Base-by-base conservation (phyloP, 2,113 vertebrate genomes). In the Cyanistes caeruleus region DNA sequence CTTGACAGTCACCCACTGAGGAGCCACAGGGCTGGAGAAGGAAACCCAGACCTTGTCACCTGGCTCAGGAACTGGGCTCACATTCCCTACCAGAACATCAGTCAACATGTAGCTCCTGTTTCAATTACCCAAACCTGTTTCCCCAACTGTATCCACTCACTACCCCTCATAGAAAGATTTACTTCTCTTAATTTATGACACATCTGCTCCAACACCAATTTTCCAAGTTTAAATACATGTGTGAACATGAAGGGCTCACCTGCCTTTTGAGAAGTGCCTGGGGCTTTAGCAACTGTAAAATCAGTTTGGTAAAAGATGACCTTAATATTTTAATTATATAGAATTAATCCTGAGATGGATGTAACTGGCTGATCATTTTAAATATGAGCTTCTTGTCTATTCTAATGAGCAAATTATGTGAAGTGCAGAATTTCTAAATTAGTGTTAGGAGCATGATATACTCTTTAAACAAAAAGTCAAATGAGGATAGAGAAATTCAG, bases 1-100 rank as follows among this genome's bases (percentile, higher is more conserved):
- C 28, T 31, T 6, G 2, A 33, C 0, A 51, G 46, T 17, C 3
- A 3, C 35, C 52, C 21, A 28, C 7, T 15, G 37, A 75, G 39
- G 39, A 77, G 64, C 25, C 53, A 48, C 28, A 39, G 35, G 23
- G 15, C 20, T 53, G 53, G 15, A 79, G 31, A 76, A 64, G 28
- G 24, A 49, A 93, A 33, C 15, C 10, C 83, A 86, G 55, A 64
- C 15, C 23, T 55, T 4, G 16, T 33, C 37, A 39, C 14, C 55
- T 27, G 28, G 48, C 30, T 64, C 17, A 44, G 62, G 19, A 81
- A 51, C 0, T 21, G 27, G 6, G 18, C 25, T 67, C 62, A 83
- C 16, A 27, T 51, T 83, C 51, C 37, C 35, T 39, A 22, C 10
- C 7, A 33, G 24, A 68, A 64, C 65, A 90, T 17, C 46, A 80